Percentiles rank a stretch among this genome's conserved stretches.
Evolutionary conservation across 2,113 vertebrate species (phyloP).

Genomic region (Cinclus cinclus): DNA sequence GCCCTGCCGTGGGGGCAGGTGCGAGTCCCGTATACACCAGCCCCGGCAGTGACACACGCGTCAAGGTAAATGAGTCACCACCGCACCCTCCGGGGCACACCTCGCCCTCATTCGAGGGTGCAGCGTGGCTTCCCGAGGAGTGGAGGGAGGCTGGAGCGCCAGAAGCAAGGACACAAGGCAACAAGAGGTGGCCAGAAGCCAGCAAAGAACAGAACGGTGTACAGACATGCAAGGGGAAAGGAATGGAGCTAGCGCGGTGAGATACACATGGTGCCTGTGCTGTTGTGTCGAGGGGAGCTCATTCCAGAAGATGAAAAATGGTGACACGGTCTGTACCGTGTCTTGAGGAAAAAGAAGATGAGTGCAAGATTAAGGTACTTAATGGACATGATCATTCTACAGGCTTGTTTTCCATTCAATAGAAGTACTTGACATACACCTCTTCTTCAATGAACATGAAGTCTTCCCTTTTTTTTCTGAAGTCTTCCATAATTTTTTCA

Average conservation of each 20-base stretch:
- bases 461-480: not conserved
- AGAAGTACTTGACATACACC: not conserved
- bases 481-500: not conserved
- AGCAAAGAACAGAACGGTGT: rapidly evolving
- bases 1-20: rapidly evolving
- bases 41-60: not conserved
- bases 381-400: not conserved
- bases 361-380: not conserved
- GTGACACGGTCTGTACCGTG: not conserved
- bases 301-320: rapidly evolving
- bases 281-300: not conserved
- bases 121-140: not conserved
- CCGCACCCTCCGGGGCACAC: not conserved
- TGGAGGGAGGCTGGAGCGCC: not conserved
- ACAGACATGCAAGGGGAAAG: rapidly evolving
- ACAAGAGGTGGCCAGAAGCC: not conserved
- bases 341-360: not conserved
- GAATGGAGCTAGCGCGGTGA: rapidly evolving
- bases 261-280: rapidly evolving
- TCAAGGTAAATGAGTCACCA: not conserved
- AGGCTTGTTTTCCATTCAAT: not conserved
- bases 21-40: rapidly evolving
- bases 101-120: not conserved
- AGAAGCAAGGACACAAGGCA: not conserved
- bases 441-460: not conserved